Evolutionary conservation across 2,113 vertebrate species (phyloP), one percentile per base, ranked within the genome.

Genomic region (Dermatemys mawii): DNA sequence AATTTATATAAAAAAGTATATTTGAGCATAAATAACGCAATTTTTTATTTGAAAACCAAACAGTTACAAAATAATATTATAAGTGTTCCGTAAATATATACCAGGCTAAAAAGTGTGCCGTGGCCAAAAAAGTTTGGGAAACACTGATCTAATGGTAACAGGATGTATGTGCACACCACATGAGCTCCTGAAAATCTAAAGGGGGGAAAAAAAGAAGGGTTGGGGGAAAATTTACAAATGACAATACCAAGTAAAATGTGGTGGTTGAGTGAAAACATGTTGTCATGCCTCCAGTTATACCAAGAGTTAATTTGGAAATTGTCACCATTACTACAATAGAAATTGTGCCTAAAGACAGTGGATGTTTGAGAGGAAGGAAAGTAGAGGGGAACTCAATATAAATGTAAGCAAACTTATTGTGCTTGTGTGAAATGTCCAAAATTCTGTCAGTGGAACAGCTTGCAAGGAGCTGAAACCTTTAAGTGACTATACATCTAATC

Each of bases 401-500:
- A 12, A 2, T 17, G 50, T 35, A 29, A 24, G 22, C n/a, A 19
- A 13, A 35, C 35, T 46, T 14, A 44, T 41, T 46, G 27, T 44
- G 12, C 41, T 5, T 44, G 26, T 75, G 53, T 51, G 35, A n/a
- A 22, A 4, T 13, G 41, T 54, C 17, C 11, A 44, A 44, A 29
- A 0, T 48, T 51, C 81, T 55, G 8, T 55, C 54, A 44, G 11
- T 79, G 8, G 0, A 60, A 76, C 13, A 26, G 46, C 29, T 49
- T 19, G 9, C 51, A 24, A 78, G 26, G 6, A 79, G 5, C 2
- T 85, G 53, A 6, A 44, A 57, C 32, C 5, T 17, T 29, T 17
- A 0, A 0, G 0, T 3, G 10, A 60, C 0, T 50, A 7, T 3
- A 53, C n/a, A 29, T 13, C 57, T 53, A 13, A 51, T 46, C 4